Conservation (phyloP, 1,140 invertebrate species). For the Goniozus legneri region DNA sequence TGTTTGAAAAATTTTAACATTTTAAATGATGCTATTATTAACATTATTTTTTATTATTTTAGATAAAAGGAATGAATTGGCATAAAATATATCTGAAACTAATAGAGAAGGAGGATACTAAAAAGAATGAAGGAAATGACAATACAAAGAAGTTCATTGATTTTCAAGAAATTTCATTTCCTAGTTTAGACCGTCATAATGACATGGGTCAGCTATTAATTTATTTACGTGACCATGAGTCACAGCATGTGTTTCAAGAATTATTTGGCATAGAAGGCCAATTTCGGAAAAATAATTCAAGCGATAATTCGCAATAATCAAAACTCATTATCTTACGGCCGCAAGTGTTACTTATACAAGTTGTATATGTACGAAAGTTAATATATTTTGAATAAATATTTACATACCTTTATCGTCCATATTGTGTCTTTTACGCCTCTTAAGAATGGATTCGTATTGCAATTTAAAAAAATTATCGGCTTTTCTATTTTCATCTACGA, state of each 20-base stretch:
- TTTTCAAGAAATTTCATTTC: constrained; percentile 72
- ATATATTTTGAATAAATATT: too few species aligned
- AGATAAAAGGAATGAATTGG: constrained; percentile 59
- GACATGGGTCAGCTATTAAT: constrained; percentile 72
- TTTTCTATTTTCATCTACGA: too few species aligned
- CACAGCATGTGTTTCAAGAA: constrained; percentile 69
- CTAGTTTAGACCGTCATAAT: constrained; percentile 64
- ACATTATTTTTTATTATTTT: constrained; percentile 19
- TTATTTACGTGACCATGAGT: constrained; percentile 64
- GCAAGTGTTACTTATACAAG: too few species aligned
- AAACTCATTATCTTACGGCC: too few species aligned
- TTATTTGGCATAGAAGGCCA: constrained; percentile 71
- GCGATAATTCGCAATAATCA: constrained; percentile 2
- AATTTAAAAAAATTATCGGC: too few species aligned
- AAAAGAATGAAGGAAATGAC: constrained; percentile 54
- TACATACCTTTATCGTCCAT: too few species aligned
- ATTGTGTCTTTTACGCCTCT: too few species aligned
- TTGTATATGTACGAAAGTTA: too few species aligned
- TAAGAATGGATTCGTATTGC: too few species aligned
- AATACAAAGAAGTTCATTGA: constrained; percentile 61
- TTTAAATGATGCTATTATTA: neutral
- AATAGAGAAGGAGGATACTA: constrained; percentile 53
- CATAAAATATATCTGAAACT: constrained; percentile 56
- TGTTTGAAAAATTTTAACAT: neutral
- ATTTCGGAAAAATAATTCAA: constrained; percentile 8